Percentiles rank a stretch among this genome's conserved stretches.
Evolutionary conservation across 1,140 invertebrate genomes (phyloP).

Genomic region (Dinoponera quadriceps): DNA sequence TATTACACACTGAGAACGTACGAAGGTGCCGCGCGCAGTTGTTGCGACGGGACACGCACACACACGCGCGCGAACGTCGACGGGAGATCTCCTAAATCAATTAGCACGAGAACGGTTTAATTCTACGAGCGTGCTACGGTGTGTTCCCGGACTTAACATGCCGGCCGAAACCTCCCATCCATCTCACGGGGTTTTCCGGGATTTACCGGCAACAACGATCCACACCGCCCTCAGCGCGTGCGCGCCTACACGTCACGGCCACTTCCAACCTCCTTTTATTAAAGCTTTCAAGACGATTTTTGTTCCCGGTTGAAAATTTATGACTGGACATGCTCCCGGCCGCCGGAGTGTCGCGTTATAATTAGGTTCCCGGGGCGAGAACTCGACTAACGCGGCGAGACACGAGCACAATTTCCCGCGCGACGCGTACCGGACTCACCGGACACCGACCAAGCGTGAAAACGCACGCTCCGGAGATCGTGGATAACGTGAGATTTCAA

Average conservation of each 20-base stretch:
- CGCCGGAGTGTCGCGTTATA: not conserved
- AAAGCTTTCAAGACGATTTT: conserved; percentile 53
- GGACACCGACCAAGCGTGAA: not conserved
- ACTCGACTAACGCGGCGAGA: not conserved
- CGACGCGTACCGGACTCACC: no score
- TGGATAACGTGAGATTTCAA: no score
- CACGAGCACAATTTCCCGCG: not conserved
- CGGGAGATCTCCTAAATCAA: conserved; percentile 65
- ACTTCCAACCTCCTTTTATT: conserved; percentile 63
- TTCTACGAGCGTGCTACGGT: conserved; percentile 51
- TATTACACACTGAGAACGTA: not conserved
- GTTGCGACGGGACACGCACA: not conserved
- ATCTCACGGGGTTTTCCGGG: conserved; percentile 62
- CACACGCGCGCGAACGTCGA: not conserved
- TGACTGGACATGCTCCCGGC: not conserved
- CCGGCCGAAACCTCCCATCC: conserved; percentile 51
- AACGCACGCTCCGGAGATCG: not conserved
- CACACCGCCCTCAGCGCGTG: conserved; percentile 27
- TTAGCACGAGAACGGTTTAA: conserved; percentile 66
- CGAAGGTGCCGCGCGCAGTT: not conserved
- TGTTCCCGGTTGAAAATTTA: conserved; percentile 28
- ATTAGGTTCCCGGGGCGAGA: conserved; percentile 2
- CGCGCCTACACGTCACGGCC: conserved; percentile 34
- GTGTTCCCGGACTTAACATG: conserved; percentile 59
- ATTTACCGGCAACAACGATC: conserved; percentile 65